Base-by-base conservation (phyloP, 2,797 vertebrate genomes). In the Cygnus olor region DNA sequence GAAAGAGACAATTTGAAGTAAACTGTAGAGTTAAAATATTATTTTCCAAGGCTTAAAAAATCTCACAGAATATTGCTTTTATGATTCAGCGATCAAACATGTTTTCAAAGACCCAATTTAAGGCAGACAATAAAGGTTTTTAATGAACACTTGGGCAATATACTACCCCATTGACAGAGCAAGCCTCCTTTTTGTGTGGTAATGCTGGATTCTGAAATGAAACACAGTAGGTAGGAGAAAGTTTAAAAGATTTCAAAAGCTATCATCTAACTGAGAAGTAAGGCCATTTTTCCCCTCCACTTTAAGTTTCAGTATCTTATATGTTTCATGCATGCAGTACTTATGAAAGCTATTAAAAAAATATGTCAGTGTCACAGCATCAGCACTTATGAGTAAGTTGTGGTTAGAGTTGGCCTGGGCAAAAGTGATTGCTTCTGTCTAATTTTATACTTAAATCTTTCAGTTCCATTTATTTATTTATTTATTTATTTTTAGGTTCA, bases 221-320 rank as follows among this genome's bases (percentile, higher is more conserved):
- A 80, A 25, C 87, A 45, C 77, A 54, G 82, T 76, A 65, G 80
- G 89, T 19, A 96, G 73, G 79, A 94, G 63, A 47, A 77, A 65
- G 77, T 10, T 94, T 82, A 94, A 92, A 80, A 90, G 90, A n/a
- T 47, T 90, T 91, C 63, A 93, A 63, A 92, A 88, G 36, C 2
- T 6, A 32, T 70, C 34, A 56, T 63, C 73, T 72, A 49, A n/a
- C 73, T 90, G 5, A 3, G 73, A 93, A 66, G 1, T 1, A 58
- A 83, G 91, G 53, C 45, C 42, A 49, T 77, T 84, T 70, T n/a
- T 12, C 53, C 63, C 16, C 65, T 16, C 49, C 54, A 32, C 51
- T 86, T 64, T 10, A 57, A 38, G 56, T 74, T 92, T 60, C 56
- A 60, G 27, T 38, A 5, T 66, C 63, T n/a, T 66, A 0, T 21